Conservation (phyloP, 2,888 invertebrate genomes). For the Brenthis daphne region DNA sequence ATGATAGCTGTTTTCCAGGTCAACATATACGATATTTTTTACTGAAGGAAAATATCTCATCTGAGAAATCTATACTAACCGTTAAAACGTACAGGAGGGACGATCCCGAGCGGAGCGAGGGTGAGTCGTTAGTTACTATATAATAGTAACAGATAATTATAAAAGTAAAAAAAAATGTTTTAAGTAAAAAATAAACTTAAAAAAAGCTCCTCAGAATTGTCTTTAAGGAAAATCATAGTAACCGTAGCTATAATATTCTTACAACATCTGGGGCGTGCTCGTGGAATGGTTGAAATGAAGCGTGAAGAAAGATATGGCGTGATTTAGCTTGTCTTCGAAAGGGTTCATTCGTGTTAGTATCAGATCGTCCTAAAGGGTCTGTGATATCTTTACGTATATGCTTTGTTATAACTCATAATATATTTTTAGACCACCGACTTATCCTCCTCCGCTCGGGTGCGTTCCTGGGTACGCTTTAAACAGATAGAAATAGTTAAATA, state of each 20-base stretch:
- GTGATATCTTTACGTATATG: conserved; percentile 6
- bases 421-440: too few species aligned
- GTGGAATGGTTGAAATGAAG: conserved; percentile 18
- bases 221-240: conserved; percentile 1
- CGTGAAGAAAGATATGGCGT: conserved; percentile 23
- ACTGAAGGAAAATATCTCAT: too few species aligned
- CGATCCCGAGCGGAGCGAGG: too few species aligned
- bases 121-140: background rate
- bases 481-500: too few species aligned
- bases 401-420: too few species aligned
- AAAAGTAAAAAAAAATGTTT: background rate
- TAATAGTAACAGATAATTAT: background rate
- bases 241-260: conserved; percentile 12
- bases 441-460: too few species aligned
- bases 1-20: too few species aligned
- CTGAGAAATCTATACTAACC: too few species aligned
- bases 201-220: background rate
- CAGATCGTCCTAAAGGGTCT: conserved; percentile 22
- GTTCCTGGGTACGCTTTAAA: too few species aligned
- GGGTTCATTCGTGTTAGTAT: conserved; percentile 26
- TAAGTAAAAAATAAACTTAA: background rate
- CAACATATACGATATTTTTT: too few species aligned
- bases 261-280: conserved; percentile 16
- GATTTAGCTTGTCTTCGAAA: conserved; percentile 20
- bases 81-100: too few species aligned